Evolutionary conservation across 2,797 vertebrate genomes (phyloP), one percentile per base, ranked within the genome.

Genomic region (Menidia menidia): DNA sequence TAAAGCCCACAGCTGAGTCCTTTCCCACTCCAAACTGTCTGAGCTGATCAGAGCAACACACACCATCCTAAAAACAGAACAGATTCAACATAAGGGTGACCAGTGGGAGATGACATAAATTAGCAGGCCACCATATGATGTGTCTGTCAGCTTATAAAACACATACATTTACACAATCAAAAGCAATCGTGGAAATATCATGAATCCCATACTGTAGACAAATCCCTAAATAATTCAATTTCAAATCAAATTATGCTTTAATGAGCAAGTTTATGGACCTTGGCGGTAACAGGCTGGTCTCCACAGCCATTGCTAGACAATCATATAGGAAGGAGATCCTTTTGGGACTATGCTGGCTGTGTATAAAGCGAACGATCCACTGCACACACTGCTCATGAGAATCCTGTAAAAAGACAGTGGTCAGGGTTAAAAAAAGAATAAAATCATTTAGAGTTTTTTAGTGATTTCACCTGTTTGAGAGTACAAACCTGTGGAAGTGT

Each of bases 301-400:
- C 97, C 58, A 99, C 97, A 62, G 98, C 98, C 97, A 97, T 98
- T 14, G 96, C 97, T 63, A 99, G 89, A 80, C 97, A 99, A 88
- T 99, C 98, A 11, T 99, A 99, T 41, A 99, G 95, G 87, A 99
- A 99, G 64, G 98, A 97, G 90, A 99, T 98, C 87, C 98, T 95
- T 89, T 99, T 99, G 33, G 98, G 97, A 81, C 97, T 99, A 78
- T 99, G 98, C 31, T 99, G 98, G 78, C 95, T 95, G 84, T 99
- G 98, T 74, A 97, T 97, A 71, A 99, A 99, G 51, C 96, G 94
- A 63, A 98, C 97, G 57, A 99, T 96, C 98, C 98, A 99, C 71
- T 98, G 97, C 32, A 99, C 95, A 58, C 98, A 99, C 31, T 98
- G 98, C 39, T 99, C 97, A 80, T 99, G 97, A 48, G 98, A 99